Conservation (phyloP, 1,140 invertebrate species). For the Pentalonia nigronervosa region DNA sequence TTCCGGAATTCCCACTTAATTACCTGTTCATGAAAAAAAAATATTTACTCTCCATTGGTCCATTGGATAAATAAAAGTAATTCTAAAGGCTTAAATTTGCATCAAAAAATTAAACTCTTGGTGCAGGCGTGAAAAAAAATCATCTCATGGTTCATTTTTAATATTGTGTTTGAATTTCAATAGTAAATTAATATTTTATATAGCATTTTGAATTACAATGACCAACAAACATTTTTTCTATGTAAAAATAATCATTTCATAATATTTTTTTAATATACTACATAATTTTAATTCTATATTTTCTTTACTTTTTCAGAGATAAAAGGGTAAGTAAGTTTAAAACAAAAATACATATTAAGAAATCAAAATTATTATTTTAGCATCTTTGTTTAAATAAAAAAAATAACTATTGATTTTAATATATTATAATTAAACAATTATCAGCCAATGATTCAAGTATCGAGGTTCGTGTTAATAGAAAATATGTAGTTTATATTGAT, state of each 20-base stretch:
- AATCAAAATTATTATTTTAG: not conserved
- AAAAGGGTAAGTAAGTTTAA: constrained; percentile 16
- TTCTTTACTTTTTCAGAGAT: constrained; percentile 29
- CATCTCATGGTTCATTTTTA: not conserved
- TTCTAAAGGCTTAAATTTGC: too few species aligned
- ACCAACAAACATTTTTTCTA: too few species aligned
- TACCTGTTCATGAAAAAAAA: too few species aligned
- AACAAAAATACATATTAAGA: not conserved
- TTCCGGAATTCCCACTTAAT: too few species aligned
- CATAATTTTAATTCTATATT: constrained; percentile 41
- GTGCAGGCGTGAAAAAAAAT: not conserved
- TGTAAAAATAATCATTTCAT: too few species aligned
- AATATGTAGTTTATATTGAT: not conserved
- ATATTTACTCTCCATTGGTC: too few species aligned
- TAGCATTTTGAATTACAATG: not conserved
- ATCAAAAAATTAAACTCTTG: too few species aligned
- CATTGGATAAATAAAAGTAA: too few species aligned
- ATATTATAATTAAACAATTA: not conserved
- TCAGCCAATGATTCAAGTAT: not conserved
- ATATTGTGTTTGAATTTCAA: not conserved
- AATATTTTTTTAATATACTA: too few species aligned
- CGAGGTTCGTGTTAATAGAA: not conserved
- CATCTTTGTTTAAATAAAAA: not conserved
- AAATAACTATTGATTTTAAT: not conserved
- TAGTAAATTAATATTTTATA: not conserved